Percentiles rank a stretch among this genome's conserved stretches.
Evolutionary conservation across 2,797 vertebrate genomes (phyloP).

Genomic region (Myotis findleyi): DNA sequence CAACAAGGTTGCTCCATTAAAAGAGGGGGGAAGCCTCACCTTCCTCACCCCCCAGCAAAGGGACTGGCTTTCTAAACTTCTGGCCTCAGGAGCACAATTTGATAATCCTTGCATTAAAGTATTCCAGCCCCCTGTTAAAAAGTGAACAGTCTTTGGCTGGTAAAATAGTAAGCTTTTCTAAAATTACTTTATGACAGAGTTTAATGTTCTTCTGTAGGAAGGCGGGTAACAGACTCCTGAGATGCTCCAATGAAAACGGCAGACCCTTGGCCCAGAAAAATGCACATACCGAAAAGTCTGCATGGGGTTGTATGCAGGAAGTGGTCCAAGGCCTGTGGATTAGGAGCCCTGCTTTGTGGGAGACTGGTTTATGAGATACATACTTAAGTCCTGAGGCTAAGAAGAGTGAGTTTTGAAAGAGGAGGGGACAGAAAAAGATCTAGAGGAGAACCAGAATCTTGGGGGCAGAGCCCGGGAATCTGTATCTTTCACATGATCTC

Average conservation of each 20-base stretch:
- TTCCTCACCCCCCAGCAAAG: not conserved
- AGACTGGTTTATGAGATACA: not conserved
- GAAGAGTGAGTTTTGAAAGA: not conserved
- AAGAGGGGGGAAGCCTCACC: not conserved
- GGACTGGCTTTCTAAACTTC: not conserved
- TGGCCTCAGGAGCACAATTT: not conserved
- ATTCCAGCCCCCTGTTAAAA: not conserved
- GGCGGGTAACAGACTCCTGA: not conserved
- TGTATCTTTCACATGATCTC: not conserved
- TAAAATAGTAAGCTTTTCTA: slow-evolving; percentile 26
- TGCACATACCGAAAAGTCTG: not conserved
- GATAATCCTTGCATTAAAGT: not conserved
- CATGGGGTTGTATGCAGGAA: not conserved
- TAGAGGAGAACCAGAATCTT: not conserved
- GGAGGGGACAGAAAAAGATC: not conserved
- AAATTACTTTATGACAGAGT: not conserved
- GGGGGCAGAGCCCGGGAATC: not conserved
- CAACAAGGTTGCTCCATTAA: not conserved
- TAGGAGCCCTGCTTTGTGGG: not conserved
- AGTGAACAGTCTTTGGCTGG: not conserved
- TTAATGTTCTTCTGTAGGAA: not conserved
- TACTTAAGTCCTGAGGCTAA: not conserved
- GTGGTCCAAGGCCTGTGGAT: not conserved
- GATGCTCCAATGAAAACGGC: slow-evolving; percentile 7
- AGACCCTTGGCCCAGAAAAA: not conserved